Percentiles rank a stretch among this genome's conserved stretches.
Conservation (phyloP, 2,888 invertebrate species). For the Epirrita christyi region DNA sequence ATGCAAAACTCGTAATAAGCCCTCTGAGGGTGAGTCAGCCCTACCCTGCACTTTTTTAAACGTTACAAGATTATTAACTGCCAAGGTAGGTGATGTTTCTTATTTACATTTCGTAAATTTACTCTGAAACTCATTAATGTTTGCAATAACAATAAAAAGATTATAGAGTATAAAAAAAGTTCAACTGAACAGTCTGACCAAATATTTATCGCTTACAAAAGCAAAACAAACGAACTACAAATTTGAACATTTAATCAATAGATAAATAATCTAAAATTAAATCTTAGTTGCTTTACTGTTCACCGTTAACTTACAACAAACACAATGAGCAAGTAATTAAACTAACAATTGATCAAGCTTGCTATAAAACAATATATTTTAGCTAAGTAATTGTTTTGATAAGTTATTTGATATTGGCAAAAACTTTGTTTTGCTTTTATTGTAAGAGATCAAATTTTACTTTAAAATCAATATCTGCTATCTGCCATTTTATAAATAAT, state of each 20-base stretch:
- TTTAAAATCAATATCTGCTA: too few species aligned
- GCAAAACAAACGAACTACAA: conserved; percentile 13
- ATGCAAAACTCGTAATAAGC: too few species aligned
- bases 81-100: too few species aligned
- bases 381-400: background rate
- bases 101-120: background rate
- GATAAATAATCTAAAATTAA: conserved; percentile 19
- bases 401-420: conserved; percentile 8
- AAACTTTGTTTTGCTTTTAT: background rate
- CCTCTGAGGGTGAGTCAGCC: too few species aligned
- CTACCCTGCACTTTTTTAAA: too few species aligned
- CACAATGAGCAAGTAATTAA: conserved; percentile 15
- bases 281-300: conserved; percentile 11
- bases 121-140: background rate
- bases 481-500: background rate
- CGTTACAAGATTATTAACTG: too few species aligned
- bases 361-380: conserved; percentile 2
- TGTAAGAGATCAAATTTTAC: background rate
- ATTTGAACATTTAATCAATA: conserved; percentile 19
- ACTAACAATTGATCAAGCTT: conserved; percentile 8
- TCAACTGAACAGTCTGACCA: conserved; percentile 2
- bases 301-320: conserved; percentile 8
- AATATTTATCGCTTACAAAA: conserved; percentile 22
- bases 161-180: conserved; percentile 12
- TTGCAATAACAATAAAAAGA: conserved; percentile 13